phyloP scores from a whole-genome alignment of 2,113 vertebrate genomes.

The Psittacula cyanocephala region DNA sequence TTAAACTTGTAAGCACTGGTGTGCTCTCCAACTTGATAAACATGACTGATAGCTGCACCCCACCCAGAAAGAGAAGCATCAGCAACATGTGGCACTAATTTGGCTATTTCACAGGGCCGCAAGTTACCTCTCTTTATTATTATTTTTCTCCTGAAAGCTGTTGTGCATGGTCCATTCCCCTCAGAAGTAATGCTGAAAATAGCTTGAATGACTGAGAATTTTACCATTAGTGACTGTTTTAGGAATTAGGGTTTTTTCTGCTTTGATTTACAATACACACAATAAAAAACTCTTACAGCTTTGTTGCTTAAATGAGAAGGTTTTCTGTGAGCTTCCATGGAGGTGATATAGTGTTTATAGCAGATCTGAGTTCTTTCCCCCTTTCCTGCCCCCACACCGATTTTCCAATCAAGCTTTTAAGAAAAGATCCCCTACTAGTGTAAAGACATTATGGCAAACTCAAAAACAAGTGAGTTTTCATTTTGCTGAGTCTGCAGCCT shows the following conservation, averaged over 20 bases:
- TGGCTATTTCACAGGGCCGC: neutral
- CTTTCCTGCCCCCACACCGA: rapidly evolving
- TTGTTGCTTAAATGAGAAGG: neutral
- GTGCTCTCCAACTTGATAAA: constrained; percentile 15
- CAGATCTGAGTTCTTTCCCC: neutral
- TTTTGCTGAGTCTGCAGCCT: neutral
- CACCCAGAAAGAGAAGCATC: neutral
- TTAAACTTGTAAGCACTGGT: neutral
- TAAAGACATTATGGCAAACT: neutral
- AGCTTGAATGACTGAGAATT: neutral
- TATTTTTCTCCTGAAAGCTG: neutral
- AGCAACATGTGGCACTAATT: constrained; percentile 1
- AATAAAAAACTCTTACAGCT: neutral
- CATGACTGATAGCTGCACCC: neutral
- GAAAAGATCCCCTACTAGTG: neutral
- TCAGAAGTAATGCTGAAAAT: neutral
- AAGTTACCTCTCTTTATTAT: neutral
- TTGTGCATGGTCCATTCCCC: neutral
- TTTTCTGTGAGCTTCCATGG: neutral
- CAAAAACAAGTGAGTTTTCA: neutral
- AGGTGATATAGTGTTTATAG: neutral
- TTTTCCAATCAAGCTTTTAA: neutral
- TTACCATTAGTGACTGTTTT: neutral
- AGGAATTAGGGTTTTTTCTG: neutral
- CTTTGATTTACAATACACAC: neutral